Evolutionary conservation across 2,888 invertebrate genomes (phyloP).

Genomic region (Nebria salina): DNA sequence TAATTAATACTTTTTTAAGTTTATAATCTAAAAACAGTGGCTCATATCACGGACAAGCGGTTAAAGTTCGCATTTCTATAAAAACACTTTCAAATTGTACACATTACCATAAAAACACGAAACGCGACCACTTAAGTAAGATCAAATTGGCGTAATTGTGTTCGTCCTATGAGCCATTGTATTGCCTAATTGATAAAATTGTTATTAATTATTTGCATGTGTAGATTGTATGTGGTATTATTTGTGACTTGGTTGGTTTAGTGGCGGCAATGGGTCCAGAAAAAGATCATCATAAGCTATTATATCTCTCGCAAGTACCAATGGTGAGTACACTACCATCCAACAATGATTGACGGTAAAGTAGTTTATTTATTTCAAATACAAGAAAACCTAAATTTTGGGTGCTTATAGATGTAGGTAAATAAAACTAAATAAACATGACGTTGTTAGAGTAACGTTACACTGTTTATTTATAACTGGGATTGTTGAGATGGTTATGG

Average conservation of each 20-base stretch:
- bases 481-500: not conserved
- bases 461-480: not conserved
- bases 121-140: too few relatives aligned
- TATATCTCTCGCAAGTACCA: conserved; percentile 67
- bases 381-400: not conserved
- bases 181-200: not conserved
- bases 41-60: too few relatives aligned
- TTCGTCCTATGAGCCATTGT: not conserved
- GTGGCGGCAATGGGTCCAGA: conserved; percentile 68
- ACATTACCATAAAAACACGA: too few relatives aligned
- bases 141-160: not conserved
- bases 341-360: conserved; percentile 11
- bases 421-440: too few relatives aligned
- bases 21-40: too few relatives aligned
- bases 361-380: conserved; percentile 17
- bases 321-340: conserved; percentile 62
- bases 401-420: not conserved
- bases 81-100: too few relatives aligned
- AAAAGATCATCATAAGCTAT: conserved; percentile 68
- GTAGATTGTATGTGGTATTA: conserved; percentile 50
- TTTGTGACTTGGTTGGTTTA: conserved; percentile 55
- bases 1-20: conserved; percentile 9
- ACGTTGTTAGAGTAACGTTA: not conserved
- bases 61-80: too few relatives aligned
- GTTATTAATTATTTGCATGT: conserved; percentile 15